Percentiles rank a stretch among this genome's conserved stretches.
Evolutionary conservation across 2,113 vertebrate genomes (phyloP).

Genomic region (Hepsetus odoe): DNA sequence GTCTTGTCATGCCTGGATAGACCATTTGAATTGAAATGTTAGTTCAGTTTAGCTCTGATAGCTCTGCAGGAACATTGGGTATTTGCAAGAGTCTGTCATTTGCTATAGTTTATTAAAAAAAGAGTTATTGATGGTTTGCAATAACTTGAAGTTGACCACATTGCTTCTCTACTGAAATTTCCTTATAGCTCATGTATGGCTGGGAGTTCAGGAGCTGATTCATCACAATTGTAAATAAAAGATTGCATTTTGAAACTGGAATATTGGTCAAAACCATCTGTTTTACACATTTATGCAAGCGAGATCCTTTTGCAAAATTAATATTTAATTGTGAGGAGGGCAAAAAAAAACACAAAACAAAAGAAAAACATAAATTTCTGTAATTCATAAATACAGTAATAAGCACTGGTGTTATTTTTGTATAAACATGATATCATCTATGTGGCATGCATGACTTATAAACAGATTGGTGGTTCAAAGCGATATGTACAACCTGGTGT

Average conservation of each 20-base stretch:
- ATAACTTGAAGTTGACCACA: constrained; percentile 56
- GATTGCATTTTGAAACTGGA: constrained; percentile 63
- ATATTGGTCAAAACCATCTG: constrained; percentile 63
- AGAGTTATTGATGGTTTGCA: constrained; percentile 57
- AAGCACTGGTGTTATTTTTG: constrained; percentile 83
- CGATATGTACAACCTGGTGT: constrained; percentile 82
- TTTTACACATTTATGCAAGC: constrained; percentile 55
- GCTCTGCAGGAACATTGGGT: constrained; percentile 34
- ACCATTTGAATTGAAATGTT: not conserved
- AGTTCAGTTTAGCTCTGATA: constrained; percentile 12
- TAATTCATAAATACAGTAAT: constrained; percentile 74
- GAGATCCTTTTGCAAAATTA: constrained; percentile 59
- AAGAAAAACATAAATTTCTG: constrained; percentile 71
- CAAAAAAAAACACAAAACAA: constrained; percentile 53
- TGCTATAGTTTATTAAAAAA: constrained; percentile 56
- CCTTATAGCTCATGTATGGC: constrained; percentile 58
- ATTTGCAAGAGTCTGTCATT: constrained; percentile 50
- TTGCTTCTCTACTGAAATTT: constrained; percentile 60
- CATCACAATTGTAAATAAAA: constrained; percentile 62
- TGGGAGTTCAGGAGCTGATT: constrained; percentile 50
- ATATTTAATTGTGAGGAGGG: constrained; percentile 61
- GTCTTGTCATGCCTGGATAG: not conserved
- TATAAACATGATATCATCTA: constrained; percentile 81
- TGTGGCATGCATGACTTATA: constrained; percentile 85
- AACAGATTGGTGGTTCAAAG: constrained; percentile 81